Evolutionary conservation across 53 echinoderm and acorn worm genomes (phyloP).

Genomic region (Stichopus horrens): DNA sequence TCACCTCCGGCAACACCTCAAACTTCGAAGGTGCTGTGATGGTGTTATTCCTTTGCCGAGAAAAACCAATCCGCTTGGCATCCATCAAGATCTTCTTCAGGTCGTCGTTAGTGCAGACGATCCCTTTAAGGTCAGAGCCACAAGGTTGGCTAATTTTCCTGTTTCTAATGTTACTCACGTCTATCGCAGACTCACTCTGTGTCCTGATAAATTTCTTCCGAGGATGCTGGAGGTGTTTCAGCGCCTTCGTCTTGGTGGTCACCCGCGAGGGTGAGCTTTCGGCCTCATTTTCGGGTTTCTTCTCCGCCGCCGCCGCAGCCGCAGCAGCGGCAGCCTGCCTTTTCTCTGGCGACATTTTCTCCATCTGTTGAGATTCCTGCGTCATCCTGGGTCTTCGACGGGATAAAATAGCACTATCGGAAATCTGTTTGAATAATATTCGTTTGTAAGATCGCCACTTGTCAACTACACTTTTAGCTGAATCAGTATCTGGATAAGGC

Average conservation of each 20-base stretch:
- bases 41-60: conserved; percentile 73
- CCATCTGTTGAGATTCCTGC: conserved; percentile 31
- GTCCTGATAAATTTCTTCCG: conserved; percentile 93
- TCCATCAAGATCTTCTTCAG: conserved; percentile 84
- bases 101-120: conserved; percentile 91
- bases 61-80: conserved; percentile 66
- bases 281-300: conserved; percentile 20
- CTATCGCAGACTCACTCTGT: conserved; percentile 95
- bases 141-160: conserved; percentile 54
- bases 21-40: conserved; percentile 59
- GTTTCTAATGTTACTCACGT: conserved; percentile 64
- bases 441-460: conserved; percentile 45
- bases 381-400: conserved; percentile 42
- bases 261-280: conserved; percentile 18
- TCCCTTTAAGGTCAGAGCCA: conserved; percentile 51
- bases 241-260: conserved; percentile 26
- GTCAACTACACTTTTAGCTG: conserved; percentile 40
- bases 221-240: conserved; percentile 66
- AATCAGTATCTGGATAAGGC: conserved; percentile 27
- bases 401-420: conserved; percentile 37
- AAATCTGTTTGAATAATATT: conserved; percentile 40
- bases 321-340: background rate
- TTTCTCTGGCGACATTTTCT: conserved; percentile 28
- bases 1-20: conserved; percentile 62
- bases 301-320: background rate